Evolutionary conservation across 2,888 invertebrate species (phyloP), one percentile per base, ranked within the genome.

Genomic region (Drosophila borborema): DNA sequence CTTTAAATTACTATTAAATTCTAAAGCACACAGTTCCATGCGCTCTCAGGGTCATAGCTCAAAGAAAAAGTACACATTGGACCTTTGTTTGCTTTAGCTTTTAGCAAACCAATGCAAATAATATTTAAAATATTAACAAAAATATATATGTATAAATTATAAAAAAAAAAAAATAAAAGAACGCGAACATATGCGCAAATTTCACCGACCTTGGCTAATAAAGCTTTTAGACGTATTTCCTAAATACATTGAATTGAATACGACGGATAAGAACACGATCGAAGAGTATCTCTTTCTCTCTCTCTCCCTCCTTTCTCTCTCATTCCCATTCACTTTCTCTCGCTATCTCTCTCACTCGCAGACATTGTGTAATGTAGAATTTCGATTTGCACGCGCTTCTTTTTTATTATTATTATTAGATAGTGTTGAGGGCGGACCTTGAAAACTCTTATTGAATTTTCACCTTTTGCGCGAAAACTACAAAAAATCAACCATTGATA

Each of bases 401-500:
- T 45, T 58, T 38, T 40, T 54, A 23, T 40, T 38, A 20, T 40
- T 38, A 20, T 40, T 72, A 68, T 56, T 56, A 62, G 43, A 58
- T 60, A 38, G 46, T 61, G 64, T 28, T 60, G 2, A 10, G 23
- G 23, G 40, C n/a, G 72, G 74, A 89, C 91, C 91, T 90, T 91
- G 91, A 91, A 89, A 84, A 70, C 60, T 77, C 89, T 89, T 91
- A 91, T 91, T 91, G 90, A 90, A 86, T 91, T 90, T 90, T 91
- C 84, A 91, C 91, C 91, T 91, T 82, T 91, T 76, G 88, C 70
- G 76, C 90, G 70, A 86, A 86, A 90, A 88, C 82, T 80, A 86
- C 74, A 53, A 76, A 76, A 65, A 49, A 49, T 14, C 14, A 36
- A 6, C 9, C 8, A 38, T 46, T 71, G 77, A 81, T 75, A 73